Evolutionary conservation across 2,888 invertebrate species (phyloP), one percentile per base, ranked within the genome.

Genomic region (Synergus gifuensis): DNA sequence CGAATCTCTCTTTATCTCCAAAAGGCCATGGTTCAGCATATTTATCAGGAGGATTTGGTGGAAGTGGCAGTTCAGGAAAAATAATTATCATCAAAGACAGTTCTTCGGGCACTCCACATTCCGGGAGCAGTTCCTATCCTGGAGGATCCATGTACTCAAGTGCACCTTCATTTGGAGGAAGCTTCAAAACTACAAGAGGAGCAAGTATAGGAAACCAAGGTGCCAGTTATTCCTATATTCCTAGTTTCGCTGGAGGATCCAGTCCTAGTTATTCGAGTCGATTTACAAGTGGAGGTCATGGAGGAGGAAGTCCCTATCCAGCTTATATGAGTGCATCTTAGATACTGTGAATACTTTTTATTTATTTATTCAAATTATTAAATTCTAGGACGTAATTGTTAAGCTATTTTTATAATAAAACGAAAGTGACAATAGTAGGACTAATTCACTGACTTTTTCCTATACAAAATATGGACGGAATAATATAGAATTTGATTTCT

Each of bases 171-270:
- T 54, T 79, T 16, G 79, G 80, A 46, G 83, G 84, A 12, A 80
- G 86, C 78, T 88, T 89, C 76, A 91, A 90, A 76, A 86, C n/a
- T 16, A 73, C 54, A 16, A 54, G 73, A 73, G 54, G 54, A 36
- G n/a, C 73, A 4, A 36, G n/a, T 85, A 9, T 86, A 44, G 85
- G 76, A 62, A 82, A 80, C n/a, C 82, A 86, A 44, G 82, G 76
- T 44, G 76, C 81, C 0, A 83, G 85, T 28, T 87, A 86, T 46
- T 82, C 86, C 36, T 80, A 86, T 2, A 80, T 86, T 63, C 83
- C 88, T 69, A 81, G 82, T 22, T 87, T 78, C 81, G 80, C 79
- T 7, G 81, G 84, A 44, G 84, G 83, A n/a, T 80, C 83, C 18
- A 81, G 80, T 49, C 85, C 66, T 28, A 79, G 79, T 78, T 87